A percentile compares a stretch with the other conserved stretches of the same genome.
phyloP scores from a whole-genome alignment of 1,140 invertebrate species.

The Apis mellifera region DNA sequence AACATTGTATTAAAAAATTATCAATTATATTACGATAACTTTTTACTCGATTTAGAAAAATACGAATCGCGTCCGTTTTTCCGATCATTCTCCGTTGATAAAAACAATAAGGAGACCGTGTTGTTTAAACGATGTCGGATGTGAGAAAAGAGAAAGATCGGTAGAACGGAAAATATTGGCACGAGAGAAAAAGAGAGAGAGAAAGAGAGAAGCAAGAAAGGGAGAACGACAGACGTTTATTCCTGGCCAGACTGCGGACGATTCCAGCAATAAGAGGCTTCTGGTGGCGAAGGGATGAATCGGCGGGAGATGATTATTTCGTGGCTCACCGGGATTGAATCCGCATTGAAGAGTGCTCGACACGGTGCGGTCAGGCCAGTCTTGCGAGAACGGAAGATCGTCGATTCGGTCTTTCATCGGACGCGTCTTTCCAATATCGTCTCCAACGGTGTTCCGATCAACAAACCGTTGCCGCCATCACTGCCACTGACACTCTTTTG shows the following conservation, averaged over 20 bases:
- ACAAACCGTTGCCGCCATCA: constrained; percentile 1
- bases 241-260: constrained; percentile 61
- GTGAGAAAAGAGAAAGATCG: constrained; percentile 45
- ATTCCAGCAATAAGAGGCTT: constrained; percentile 67
- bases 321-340: constrained; percentile 78
- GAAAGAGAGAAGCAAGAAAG: constrained; percentile 52
- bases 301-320: constrained; percentile 78
- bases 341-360: constrained; percentile 77
- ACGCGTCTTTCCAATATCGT: constrained; percentile 45
- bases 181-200: constrained; percentile 32
- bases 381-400: constrained; percentile 68
- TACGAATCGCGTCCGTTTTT: neutral
- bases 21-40: too few relatives aligned
- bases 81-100: neutral
- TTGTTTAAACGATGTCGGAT: constrained; percentile 8
- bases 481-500: constrained; percentile 1
- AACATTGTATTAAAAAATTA: too few relatives aligned
- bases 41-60: neutral
- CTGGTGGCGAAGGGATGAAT: constrained; percentile 76
- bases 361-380: constrained; percentile 68
- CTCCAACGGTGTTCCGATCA: constrained; percentile 41
- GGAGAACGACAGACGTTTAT: constrained; percentile 60
- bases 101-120: neutral
- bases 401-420: constrained; percentile 73
- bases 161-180: constrained; percentile 27